A percentile compares a stretch with the other conserved stretches of the same genome.
Conservation (phyloP, 1,140 invertebrate species). For the Leguminivora glycinivorella region DNA sequence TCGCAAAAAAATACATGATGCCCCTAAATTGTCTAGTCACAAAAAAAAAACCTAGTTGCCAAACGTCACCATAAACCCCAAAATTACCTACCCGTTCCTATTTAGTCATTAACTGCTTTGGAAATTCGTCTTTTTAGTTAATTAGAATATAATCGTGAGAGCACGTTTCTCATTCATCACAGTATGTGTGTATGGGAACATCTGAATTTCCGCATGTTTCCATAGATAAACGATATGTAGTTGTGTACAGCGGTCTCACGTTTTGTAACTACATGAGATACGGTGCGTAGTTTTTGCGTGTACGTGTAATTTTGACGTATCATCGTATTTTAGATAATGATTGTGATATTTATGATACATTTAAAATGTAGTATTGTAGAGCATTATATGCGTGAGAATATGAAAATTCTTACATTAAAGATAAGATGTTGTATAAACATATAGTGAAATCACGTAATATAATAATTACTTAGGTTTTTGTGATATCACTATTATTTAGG, state of each 20-base stretch:
- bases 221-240: background rate
- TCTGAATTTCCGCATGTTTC: background rate
- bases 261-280: background rate
- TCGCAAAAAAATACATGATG: too few species aligned
- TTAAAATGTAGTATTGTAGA: background rate
- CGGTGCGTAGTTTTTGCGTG: constrained; percentile 10
- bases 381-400: too few species aligned
- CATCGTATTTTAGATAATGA: background rate
- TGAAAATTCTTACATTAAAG: too few species aligned
- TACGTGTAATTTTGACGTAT: background rate
- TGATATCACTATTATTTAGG: too few species aligned
- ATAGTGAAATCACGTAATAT: too few species aligned
- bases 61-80: too few species aligned
- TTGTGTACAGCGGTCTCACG: background rate
- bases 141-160: background rate
- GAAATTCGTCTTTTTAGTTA: background rate
- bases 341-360: constrained; percentile 1
- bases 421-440: too few species aligned
- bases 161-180: background rate
- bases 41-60: too few species aligned
- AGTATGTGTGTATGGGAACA: background rate
- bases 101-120: background rate
- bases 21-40: too few species aligned
- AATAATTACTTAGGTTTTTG: too few species aligned
- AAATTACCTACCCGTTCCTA: too few species aligned